A percentile compares a stretch with the other conserved stretches of the same genome.
phyloP scores from a whole-genome alignment of 2,888 invertebrate species.

The Craniophora ligustri region DNA sequence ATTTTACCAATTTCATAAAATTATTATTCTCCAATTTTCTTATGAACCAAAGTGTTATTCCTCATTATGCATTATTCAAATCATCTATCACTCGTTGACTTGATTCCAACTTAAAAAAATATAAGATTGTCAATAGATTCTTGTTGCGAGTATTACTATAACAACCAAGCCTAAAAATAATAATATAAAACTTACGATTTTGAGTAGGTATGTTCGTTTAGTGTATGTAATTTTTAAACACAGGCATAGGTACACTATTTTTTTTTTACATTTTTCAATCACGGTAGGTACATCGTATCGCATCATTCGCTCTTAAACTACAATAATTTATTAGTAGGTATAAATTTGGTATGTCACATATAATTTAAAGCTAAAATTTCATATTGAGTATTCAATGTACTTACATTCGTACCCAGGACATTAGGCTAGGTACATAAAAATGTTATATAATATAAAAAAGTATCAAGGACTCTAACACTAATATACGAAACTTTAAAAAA shows the following conservation, averaged over 20 bases:
- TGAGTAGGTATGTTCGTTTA: background rate
- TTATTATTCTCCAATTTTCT: too few relatives aligned
- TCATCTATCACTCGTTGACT: too few relatives aligned
- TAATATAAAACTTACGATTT: background rate
- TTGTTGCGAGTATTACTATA: background rate
- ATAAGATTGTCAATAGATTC: too few relatives aligned
- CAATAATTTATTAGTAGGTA: slow-evolving; percentile 50
- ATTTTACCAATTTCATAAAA: too few relatives aligned
- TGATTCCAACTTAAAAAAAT: too few relatives aligned
- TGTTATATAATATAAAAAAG: slow-evolving; percentile 50
- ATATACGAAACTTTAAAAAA: slow-evolving; percentile 57
- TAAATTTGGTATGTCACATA: slow-evolving; percentile 57
- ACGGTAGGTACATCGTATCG: slow-evolving; percentile 39
- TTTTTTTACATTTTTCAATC: slow-evolving; percentile 4
- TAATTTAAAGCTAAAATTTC: slow-evolving; percentile 55
- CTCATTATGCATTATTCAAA: too few relatives aligned
- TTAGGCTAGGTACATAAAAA: slow-evolving; percentile 38
- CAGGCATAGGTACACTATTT: background rate
- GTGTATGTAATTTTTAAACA: background rate
- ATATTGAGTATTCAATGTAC: slow-evolving; percentile 56
- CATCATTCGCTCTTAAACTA: slow-evolving; percentile 37
- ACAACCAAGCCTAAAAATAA: background rate
- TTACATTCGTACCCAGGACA: slow-evolving; percentile 37
- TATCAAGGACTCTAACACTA: slow-evolving; percentile 60
- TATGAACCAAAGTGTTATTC: too few relatives aligned